Percentiles rank a stretch among this genome's conserved stretches.
Conservation (phyloP, 2,888 invertebrate genomes). For the Tetramorium bicarinatum region DNA sequence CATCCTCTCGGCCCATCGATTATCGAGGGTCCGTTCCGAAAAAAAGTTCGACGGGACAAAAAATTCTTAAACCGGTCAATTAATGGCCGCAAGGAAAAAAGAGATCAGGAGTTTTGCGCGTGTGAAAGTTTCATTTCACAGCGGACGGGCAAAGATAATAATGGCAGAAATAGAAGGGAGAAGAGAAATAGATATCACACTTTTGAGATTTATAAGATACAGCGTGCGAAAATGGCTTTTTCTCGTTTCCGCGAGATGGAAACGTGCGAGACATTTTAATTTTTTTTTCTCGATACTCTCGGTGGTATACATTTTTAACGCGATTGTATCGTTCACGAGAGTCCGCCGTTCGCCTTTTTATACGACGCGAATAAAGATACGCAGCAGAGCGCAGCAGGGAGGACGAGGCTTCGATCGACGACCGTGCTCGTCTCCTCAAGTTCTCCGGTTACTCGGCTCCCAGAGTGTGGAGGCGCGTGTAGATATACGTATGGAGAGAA, state of each 20-base stretch:
- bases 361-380: slow-evolving; percentile 47
- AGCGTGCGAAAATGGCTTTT: slow-evolving; percentile 68
- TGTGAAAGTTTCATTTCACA: slow-evolving; percentile 83
- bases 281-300: slow-evolving; percentile 44
- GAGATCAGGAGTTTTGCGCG: slow-evolving; percentile 69
- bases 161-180: slow-evolving; percentile 31
- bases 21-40: slow-evolving; percentile 6
- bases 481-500: background rate
- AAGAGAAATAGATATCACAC: slow-evolving; percentile 39
- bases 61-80: slow-evolving; percentile 58
- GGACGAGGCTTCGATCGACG: slow-evolving; percentile 56
- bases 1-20: slow-evolving; percentile 39
- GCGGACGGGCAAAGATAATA: slow-evolving; percentile 80
- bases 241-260: slow-evolving; percentile 28
- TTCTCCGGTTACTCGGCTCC: slow-evolving; percentile 72
- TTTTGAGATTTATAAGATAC: slow-evolving; percentile 54
- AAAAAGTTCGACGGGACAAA: slow-evolving; percentile 23
- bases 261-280: background rate
- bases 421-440: slow-evolving; percentile 54
- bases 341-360: slow-evolving; percentile 33
- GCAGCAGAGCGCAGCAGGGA: slow-evolving; percentile 46
- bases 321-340: slow-evolving; percentile 16
- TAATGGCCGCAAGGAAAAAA: slow-evolving; percentile 27
- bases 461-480: slow-evolving; percentile 56
- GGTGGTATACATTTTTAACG: slow-evolving; percentile 17